A percentile compares a stretch with the other conserved stretches of the same genome.
Conservation (phyloP, 2,888 invertebrate genomes). For the Apeira syringaria region DNA sequence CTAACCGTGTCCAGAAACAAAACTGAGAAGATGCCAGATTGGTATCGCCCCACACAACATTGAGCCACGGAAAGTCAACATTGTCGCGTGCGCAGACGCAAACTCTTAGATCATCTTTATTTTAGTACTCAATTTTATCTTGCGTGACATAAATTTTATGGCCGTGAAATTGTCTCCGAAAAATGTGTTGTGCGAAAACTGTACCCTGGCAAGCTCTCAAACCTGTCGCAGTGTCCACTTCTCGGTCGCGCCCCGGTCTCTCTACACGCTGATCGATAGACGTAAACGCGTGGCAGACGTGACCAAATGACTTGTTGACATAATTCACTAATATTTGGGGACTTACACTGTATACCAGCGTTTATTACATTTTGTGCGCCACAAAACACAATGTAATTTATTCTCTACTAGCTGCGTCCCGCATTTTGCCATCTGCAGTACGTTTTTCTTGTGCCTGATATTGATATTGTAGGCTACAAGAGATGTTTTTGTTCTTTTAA, state of each 20-base stretch:
- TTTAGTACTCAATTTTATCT: slow-evolving; percentile 53
- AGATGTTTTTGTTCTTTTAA: too few relatives aligned
- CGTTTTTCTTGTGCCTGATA: too few relatives aligned
- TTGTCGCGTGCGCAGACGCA: slow-evolving; percentile 30
- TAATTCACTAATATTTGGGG: neutral
- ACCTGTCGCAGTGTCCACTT: slow-evolving; percentile 57
- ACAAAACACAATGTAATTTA: too few relatives aligned
- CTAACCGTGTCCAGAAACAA: slow-evolving; percentile 2
- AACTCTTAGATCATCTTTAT: slow-evolving; percentile 50
- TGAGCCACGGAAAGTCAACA: slow-evolving; percentile 17
- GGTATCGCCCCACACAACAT: neutral
- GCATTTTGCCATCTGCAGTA: too few relatives aligned
- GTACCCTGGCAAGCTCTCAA: slow-evolving; percentile 66
- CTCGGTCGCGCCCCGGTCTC: slow-evolving; percentile 43
- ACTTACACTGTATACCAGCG: too few relatives aligned
- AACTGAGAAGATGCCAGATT: neutral
- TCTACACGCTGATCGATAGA: slow-evolving; percentile 31
- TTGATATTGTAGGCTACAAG: too few relatives aligned
- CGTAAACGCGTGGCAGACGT: slow-evolving; percentile 35
- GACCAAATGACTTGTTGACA: slow-evolving; percentile 16
- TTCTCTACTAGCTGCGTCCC: too few relatives aligned
- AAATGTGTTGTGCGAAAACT: slow-evolving; percentile 56
- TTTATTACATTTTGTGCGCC: too few relatives aligned
- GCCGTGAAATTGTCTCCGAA: slow-evolving; percentile 58
- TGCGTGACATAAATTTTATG: slow-evolving; percentile 58